A percentile compares a stretch with the other conserved stretches of the same genome.
phyloP scores from a whole-genome alignment of 2,113 vertebrate genomes.

The Rhinolophus sinicus region DNA sequence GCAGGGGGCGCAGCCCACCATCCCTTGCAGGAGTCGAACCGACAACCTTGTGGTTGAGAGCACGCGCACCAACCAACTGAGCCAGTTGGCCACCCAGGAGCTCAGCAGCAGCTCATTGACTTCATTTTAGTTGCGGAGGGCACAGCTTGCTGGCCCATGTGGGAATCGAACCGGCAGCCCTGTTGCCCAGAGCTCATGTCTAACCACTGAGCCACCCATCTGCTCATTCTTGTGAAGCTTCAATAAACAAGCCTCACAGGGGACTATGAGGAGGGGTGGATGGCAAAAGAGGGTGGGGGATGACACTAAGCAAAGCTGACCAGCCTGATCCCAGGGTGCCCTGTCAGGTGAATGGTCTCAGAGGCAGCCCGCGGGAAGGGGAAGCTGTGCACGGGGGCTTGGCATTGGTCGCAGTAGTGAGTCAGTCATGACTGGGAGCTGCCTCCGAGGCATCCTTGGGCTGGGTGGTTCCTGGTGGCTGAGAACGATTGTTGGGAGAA shows the following conservation, averaged over 20 bases:
- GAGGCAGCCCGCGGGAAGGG: neutral
- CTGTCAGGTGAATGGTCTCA: neutral
- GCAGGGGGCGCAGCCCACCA: no score
- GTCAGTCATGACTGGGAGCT: neutral
- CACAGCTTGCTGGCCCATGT: no score
- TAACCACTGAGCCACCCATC: no score
- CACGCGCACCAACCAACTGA: no score
- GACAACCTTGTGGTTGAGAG: no score
- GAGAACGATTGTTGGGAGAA: neutral
- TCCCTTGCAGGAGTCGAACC: no score
- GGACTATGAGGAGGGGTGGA: rapidly evolving
- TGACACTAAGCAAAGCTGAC: neutral
- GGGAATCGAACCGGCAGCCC: no score
- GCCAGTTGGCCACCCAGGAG: no score
- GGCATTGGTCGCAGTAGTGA: neutral
- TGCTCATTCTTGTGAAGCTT: neutral
- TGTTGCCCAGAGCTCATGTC: no score
- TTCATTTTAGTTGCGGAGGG: no score
- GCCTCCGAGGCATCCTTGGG: neutral
- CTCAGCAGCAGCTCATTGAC: no score
- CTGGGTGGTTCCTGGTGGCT: neutral
- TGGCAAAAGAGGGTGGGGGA: neutral
- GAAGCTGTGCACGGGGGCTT: rapidly evolving
- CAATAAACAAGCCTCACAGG: neutral
- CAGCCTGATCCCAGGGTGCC: neutral